Conservation (phyloP, 2,888 invertebrate species). For the Xestia rhomboidea region DNA sequence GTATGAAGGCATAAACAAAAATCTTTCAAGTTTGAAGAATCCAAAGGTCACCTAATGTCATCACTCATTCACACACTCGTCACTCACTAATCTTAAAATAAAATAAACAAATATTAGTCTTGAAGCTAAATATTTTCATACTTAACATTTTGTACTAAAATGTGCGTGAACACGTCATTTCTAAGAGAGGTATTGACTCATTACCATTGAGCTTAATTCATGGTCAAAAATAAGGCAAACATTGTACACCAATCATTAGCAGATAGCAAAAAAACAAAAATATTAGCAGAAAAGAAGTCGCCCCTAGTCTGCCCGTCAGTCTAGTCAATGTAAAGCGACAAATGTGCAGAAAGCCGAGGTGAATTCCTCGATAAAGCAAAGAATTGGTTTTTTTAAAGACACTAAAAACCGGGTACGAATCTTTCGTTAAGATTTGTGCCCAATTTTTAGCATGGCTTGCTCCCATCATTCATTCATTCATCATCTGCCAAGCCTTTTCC, state of each 20-base stretch:
- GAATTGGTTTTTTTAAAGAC: no score
- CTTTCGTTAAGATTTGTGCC: background rate
- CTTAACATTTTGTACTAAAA: background rate
- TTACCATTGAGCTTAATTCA: slow-evolving; percentile 4
- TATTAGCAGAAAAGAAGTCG: background rate
- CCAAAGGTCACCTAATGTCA: slow-evolving; percentile 17
- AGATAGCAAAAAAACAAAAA: background rate
- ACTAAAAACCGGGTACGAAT: background rate
- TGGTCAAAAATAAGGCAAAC: background rate
- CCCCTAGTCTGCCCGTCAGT: background rate
- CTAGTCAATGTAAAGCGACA: background rate
- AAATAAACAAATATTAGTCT: slow-evolving; percentile 10
- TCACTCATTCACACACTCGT: slow-evolving; percentile 12
- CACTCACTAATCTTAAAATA: slow-evolving; percentile 4
- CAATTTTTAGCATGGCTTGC: background rate
- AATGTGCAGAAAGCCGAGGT: background rate
- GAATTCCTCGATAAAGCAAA: background rate
- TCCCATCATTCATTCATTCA: no score
- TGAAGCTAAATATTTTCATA: slow-evolving; percentile 16
- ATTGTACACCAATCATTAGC: background rate
- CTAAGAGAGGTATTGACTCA: background rate
- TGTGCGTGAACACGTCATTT: slow-evolving; percentile 16
- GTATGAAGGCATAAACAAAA: slow-evolving; percentile 9
- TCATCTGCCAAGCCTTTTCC: no score
- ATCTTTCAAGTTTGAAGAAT: slow-evolving; percentile 6